Conservation (phyloP, 2,797 vertebrate genomes). For the Coranthus polyacanthus region DNA sequence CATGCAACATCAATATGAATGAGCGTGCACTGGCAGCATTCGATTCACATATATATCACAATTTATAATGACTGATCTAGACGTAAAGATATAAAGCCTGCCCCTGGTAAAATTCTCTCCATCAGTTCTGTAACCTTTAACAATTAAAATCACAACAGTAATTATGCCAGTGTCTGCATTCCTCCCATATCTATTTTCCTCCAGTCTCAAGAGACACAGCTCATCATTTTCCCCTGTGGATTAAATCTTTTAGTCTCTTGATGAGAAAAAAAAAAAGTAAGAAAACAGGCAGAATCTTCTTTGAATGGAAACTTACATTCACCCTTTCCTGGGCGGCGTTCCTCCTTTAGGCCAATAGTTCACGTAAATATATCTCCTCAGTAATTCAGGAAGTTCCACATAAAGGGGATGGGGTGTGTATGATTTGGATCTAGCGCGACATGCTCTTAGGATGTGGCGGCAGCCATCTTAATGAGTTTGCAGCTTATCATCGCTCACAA, state of each 20-base stretch:
- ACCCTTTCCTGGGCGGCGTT: constrained; percentile 23
- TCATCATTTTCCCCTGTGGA: constrained; percentile 41
- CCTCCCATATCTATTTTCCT: constrained; percentile 22
- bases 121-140: constrained; percentile 15
- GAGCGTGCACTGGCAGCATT: background rate
- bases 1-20: constrained; percentile 9
- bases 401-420: constrained; percentile 53
- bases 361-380: constrained; percentile 60
- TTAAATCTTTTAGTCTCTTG: constrained; percentile 44
- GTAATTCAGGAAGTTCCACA: constrained; percentile 63
- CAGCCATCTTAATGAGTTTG: constrained; percentile 81
- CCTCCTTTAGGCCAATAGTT: constrained; percentile 35
- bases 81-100: constrained; percentile 2
- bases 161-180: constrained; percentile 39
- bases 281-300: constrained; percentile 36
- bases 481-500: constrained; percentile 80
- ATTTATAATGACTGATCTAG: background rate
- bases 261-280: constrained; percentile 37
- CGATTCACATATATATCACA: background rate
- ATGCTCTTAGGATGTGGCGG: constrained; percentile 70
- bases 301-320: constrained; percentile 37
- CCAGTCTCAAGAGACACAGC: constrained; percentile 33
- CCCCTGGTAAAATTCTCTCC: constrained; percentile 6
- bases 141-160: constrained; percentile 27
- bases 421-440: constrained; percentile 70